These are phyloP conservation scores for Atrina japonica DNA, from an alignment of 2,888 invertebrate genomes.

Conservation along the genomic window DNA sequence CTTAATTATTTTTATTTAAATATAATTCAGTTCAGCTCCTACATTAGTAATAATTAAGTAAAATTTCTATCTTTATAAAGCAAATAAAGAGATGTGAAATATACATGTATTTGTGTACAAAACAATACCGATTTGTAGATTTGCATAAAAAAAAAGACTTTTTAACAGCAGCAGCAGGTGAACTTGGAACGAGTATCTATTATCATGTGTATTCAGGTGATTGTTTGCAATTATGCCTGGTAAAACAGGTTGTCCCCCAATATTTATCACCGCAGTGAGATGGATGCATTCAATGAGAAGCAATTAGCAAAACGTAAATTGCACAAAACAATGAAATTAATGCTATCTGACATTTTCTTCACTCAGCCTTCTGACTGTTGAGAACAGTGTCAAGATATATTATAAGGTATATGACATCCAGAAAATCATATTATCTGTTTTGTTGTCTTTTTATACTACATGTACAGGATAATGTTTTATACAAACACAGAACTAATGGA, in stretches of 20 bases:
- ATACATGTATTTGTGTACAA: too few species aligned
- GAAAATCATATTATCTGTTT: constrained; percentile 14
- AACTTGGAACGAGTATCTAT: too few species aligned
- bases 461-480: neutral
- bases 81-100: too few species aligned
- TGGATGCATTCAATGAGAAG: neutral
- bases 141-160: too few species aligned
- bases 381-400: neutral
- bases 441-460: neutral
- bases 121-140: too few species aligned
- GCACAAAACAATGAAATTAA: constrained; percentile 5
- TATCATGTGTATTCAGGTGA: too few species aligned
- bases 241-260: neutral
- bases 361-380: constrained; percentile 7
- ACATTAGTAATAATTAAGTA: too few species aligned
- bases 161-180: too few species aligned
- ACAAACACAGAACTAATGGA: too few species aligned
- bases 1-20: too few species aligned
- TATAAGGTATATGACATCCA: neutral
- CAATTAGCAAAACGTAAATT: constrained; percentile 23
- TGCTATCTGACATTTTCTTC: constrained; percentile 16
- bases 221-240: neutral
- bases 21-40: too few species aligned
- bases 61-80: too few species aligned
- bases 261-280: neutral